A percentile compares a stretch with the other conserved stretches of the same genome.
Evolutionary conservation across 1,140 invertebrate species (phyloP).

Genomic region (Dreissena rostriformis): DNA sequence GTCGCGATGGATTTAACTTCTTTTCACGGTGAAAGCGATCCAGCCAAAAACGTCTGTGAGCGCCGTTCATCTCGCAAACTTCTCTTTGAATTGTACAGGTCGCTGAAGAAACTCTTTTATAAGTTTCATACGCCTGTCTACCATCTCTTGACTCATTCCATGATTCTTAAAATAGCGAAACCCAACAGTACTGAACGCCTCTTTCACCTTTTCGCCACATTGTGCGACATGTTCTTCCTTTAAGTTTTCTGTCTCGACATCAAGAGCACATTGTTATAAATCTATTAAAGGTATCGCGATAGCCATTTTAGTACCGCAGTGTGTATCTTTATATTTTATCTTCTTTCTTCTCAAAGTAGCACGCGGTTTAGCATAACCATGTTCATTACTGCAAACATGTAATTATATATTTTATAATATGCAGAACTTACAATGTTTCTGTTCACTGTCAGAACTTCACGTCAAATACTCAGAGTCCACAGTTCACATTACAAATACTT

Average conservation of each 20-base stretch:
- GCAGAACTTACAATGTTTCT: no score
- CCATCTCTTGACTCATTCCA: constrained; percentile 32
- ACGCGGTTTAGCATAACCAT: no score
- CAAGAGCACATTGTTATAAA: constrained; percentile 9
- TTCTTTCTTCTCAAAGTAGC: no score
- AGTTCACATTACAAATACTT: no score
- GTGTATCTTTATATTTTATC: not conserved
- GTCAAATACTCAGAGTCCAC: no score
- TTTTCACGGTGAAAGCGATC: constrained; percentile 41
- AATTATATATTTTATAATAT: no score
- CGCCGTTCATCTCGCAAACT: constrained; percentile 19
- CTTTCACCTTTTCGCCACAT: constrained; percentile 43
- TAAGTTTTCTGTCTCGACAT: not conserved
- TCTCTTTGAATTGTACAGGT: constrained; percentile 45
- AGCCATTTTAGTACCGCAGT: not conserved
- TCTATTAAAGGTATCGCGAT: constrained; percentile 12
- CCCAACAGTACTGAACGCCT: constrained; percentile 47
- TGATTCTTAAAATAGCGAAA: constrained; percentile 62
- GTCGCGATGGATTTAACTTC: constrained; percentile 19
- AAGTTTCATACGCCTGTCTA: constrained; percentile 34
- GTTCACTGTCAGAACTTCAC: no score
- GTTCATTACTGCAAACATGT: no score
- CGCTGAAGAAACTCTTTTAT: constrained; percentile 48
- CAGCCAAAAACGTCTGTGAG: constrained; percentile 42
- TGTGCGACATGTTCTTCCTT: not conserved